phyloP scores from a whole-genome alignment of 2,888 invertebrate species.

The Andrena bucephala region DNA sequence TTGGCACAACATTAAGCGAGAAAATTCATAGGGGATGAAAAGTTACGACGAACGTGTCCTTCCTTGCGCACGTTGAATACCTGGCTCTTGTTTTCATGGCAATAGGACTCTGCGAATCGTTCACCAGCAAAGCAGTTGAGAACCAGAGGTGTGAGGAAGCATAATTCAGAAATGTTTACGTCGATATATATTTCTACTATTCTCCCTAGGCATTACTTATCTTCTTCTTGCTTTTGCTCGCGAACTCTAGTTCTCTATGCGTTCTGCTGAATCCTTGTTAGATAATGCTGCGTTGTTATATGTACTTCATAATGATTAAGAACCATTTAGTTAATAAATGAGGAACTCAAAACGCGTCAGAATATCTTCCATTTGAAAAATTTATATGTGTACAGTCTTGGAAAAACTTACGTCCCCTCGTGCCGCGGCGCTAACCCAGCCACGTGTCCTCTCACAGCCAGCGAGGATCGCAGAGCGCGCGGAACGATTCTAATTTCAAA shows the following conservation, averaged over 20 bases:
- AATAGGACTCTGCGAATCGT: neutral
- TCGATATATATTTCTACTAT: neutral
- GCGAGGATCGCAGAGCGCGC: neutral
- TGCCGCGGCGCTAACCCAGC: neutral
- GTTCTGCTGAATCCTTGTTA: neutral
- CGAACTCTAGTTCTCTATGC: no score
- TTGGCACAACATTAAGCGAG: conserved; percentile 71
- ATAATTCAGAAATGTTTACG: conserved; percentile 1
- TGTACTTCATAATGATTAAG: neutral
- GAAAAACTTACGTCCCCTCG: neutral
- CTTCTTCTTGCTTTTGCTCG: no score
- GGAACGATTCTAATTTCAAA: conserved; percentile 45
- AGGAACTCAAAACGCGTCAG: no score
- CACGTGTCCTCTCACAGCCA: neutral
- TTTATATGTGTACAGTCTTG: no score
- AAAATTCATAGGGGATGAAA: conserved; percentile 59
- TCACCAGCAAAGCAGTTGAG: neutral
- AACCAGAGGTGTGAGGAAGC: no score
- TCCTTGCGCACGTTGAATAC: conserved; percentile 38
- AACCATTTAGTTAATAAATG: no score
- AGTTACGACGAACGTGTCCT: conserved; percentile 63
- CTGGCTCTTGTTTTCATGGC: conserved; percentile 18
- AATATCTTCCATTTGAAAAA: no score
- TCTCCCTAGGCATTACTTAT: no score
- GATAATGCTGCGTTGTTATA: neutral